phyloP scores from a whole-genome alignment of 2,888 invertebrate genomes.

The Caenorhabditis panamensis region DNA sequence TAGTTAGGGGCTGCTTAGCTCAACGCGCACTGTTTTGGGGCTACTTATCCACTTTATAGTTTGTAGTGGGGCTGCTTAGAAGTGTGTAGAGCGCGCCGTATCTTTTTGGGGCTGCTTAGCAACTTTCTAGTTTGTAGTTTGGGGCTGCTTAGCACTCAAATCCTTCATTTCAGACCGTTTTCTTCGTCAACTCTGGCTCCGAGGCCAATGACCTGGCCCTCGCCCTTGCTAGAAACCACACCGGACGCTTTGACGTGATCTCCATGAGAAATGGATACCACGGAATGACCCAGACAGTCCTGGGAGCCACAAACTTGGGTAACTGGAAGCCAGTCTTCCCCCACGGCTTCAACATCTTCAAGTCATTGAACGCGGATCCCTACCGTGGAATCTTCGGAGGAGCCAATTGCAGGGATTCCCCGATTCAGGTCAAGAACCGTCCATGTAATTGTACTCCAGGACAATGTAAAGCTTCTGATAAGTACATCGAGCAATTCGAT shows the following conservation, averaged over 20 bases:
- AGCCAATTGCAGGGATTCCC: constrained; percentile 90
- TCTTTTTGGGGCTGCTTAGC: no score
- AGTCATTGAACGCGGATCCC: constrained; percentile 94
- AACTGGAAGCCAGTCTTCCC: constrained; percentile 86
- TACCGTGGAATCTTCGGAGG: constrained; percentile 94
- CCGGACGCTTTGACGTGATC: constrained; percentile 88
- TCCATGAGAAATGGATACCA: constrained; percentile 92
- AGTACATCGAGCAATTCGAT: constrained; percentile 89
- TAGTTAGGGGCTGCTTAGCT: no score
- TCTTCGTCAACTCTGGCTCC: constrained; percentile 95
- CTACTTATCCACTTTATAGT: no score
- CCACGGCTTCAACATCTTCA: constrained; percentile 77
- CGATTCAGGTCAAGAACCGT: constrained; percentile 82
- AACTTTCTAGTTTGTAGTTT: no score
- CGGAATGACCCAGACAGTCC: constrained; percentile 90
- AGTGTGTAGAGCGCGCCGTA: no score
- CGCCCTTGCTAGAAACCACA: constrained; percentile 90
- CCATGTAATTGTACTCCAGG: constrained; percentile 79
- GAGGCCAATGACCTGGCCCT: constrained; percentile 97
- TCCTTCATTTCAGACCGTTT: constrained; percentile 86
- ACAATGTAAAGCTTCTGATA: constrained; percentile 87
- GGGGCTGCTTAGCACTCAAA: no score
- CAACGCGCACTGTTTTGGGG: no score
- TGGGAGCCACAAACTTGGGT: constrained; percentile 89
- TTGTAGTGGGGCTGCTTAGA: no score